phyloP scores from a whole-genome alignment of 2,888 invertebrate species.

The Choristoneura rosaceana region DNA sequence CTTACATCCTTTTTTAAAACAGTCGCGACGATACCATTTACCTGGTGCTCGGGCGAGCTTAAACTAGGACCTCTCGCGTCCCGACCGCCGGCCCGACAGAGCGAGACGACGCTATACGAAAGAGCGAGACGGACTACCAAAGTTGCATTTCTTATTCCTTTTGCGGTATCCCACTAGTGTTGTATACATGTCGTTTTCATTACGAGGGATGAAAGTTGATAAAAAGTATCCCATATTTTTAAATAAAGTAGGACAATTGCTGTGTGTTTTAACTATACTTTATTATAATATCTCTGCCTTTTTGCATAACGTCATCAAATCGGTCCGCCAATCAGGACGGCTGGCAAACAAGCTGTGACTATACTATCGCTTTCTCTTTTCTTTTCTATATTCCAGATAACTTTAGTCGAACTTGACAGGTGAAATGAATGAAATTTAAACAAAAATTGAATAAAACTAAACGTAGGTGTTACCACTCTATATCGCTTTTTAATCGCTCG shows the following conservation, averaged over 20 bases:
- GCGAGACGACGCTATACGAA: slow-evolving; percentile 9
- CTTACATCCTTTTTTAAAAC: slow-evolving; percentile 34
- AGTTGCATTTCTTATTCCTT: not conserved
- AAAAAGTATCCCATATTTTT: not conserved
- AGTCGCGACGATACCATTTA: slow-evolving; percentile 53
- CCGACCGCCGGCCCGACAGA: slow-evolving; percentile 8
- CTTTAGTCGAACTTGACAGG: not conserved
- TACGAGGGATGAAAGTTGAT: not conserved
- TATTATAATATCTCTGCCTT: not conserved
- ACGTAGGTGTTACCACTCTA: no score
- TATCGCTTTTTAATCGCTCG: no score
- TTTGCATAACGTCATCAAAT: not conserved
- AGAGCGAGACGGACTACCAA: slow-evolving; percentile 1
- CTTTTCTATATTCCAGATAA: not conserved
- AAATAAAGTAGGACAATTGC: not conserved
- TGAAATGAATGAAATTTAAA: no score
- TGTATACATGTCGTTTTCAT: not conserved
- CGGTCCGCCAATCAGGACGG: not conserved
- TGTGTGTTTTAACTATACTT: not conserved
- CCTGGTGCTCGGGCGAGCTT: slow-evolving; percentile 68
- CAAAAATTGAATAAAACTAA: no score
- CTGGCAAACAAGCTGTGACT: not conserved
- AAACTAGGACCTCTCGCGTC: not conserved
- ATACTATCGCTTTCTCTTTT: not conserved
- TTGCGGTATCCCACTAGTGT: not conserved